A percentile compares a stretch with the other conserved stretches of the same genome.
These are phyloP conservation scores for Sericinus montela DNA, from an alignment of 2,888 invertebrate species.

Conservation along the genomic window DNA sequence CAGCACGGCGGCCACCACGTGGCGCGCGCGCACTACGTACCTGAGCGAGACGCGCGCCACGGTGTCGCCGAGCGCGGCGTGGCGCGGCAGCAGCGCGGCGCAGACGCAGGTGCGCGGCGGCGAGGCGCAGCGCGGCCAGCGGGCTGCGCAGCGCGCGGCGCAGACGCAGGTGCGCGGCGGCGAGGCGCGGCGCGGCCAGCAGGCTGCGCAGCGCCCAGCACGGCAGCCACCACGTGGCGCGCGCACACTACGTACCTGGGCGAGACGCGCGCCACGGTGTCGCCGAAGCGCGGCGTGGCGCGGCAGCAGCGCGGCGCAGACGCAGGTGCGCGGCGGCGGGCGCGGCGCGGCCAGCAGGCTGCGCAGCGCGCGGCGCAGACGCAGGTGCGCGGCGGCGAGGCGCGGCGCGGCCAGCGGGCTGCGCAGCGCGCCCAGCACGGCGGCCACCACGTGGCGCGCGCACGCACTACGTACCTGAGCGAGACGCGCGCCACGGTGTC, in stretches of 20 bases:
- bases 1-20: constrained; percentile 80
- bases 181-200: constrained; percentile 69
- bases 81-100: constrained; percentile 77
- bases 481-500: background rate
- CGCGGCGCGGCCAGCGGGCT: constrained; percentile 77
- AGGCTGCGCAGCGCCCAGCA: constrained; percentile 77
- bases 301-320: background rate
- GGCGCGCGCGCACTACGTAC: constrained; percentile 27
- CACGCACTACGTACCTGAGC: background rate
- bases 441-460: no score
- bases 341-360: constrained; percentile 71
- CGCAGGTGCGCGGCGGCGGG: background rate
- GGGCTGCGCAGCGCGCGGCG: constrained; percentile 59
- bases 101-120: constrained; percentile 33
- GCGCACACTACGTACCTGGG: constrained; percentile 42
- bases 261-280: constrained; percentile 80
- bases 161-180: constrained; percentile 57
- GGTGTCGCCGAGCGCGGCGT: constrained; percentile 78
- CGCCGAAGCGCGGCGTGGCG: constrained; percentile 58
- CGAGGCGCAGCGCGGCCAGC: background rate
- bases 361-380: background rate
- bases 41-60: background rate
- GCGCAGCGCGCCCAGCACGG: background rate
- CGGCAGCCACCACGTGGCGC: constrained; percentile 59
- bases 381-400: constrained; percentile 48